Percentiles rank a stretch among this genome's conserved stretches.
Evolutionary conservation across 1,140 invertebrate species (phyloP).

Genomic region (Diplogasteroides magnus): DNA sequence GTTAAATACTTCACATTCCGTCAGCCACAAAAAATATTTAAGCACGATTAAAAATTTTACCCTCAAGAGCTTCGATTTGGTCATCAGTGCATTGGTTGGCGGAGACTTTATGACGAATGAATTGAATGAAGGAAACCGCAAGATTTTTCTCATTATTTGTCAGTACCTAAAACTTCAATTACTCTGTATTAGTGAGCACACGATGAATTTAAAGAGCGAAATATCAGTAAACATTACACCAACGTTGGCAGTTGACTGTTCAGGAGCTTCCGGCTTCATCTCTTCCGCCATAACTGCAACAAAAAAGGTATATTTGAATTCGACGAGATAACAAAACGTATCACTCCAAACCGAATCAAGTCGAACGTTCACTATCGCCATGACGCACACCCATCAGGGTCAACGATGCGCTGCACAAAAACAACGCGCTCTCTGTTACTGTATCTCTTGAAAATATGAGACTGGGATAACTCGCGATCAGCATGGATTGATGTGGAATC

Average conservation of each 20-base stretch:
- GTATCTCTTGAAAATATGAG: no score
- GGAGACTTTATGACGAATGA: conserved; percentile 52
- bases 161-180: conserved; percentile 2
- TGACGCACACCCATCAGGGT: no score
- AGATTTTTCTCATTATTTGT: conserved; percentile 41
- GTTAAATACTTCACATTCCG: background rate
- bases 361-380: no score
- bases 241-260: background rate
- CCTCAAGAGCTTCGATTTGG: conserved; percentile 50
- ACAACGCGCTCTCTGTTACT: no score
- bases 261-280: background rate
- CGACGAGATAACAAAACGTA: background rate
- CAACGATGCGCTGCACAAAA: no score
- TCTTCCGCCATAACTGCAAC: conserved; percentile 9
- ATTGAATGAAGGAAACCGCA: conserved; percentile 52
- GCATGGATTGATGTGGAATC: no score
- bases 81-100: conserved; percentile 45
- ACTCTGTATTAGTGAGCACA: no score
- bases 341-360: no score
- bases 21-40: background rate
- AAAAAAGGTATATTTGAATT: background rate
- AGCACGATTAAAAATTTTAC: conserved; percentile 25
- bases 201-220: no score
- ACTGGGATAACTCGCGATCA: no score
- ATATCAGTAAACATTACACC: no score